Evolutionary conservation across 2,888 invertebrate species (phyloP).

Genomic region (Phasia obesa): DNA sequence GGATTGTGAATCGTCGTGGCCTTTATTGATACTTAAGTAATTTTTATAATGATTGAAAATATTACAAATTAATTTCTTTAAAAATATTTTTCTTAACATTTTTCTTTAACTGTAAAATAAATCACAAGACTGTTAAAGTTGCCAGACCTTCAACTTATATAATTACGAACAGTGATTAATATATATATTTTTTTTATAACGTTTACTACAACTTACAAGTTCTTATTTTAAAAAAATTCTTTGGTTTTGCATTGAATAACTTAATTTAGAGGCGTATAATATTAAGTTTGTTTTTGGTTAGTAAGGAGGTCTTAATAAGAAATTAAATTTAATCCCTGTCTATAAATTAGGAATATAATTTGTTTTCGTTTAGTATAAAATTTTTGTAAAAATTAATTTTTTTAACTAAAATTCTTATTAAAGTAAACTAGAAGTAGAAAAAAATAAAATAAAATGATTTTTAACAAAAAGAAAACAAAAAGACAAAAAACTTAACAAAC

Average conservation of each 20-base stretch:
- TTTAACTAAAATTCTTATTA: constrained; percentile 27
- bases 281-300: constrained; percentile 13
- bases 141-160: not conserved
- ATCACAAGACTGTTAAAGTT: not conserved
- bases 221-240: constrained; percentile 20
- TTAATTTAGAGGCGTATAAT: constrained; percentile 15
- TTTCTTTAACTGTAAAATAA: not conserved
- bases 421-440: not conserved
- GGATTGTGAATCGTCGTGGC: too few species aligned
- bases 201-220: not conserved
- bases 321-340: constrained; percentile 68
- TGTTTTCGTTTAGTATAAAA: constrained; percentile 52
- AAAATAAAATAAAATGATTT: not conserved
- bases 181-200: not conserved
- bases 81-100: not conserved
- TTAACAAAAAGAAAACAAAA: constrained; percentile 30
- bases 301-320: constrained; percentile 48
- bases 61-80: not conserved
- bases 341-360: constrained; percentile 68
- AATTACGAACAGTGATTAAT: not conserved
- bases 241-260: constrained; percentile 31
- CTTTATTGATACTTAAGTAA: not conserved
- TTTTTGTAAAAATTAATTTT: constrained; percentile 29
- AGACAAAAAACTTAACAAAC: constrained; percentile 62
- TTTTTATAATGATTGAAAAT: not conserved